Evolutionary conservation across 2,113 vertebrate genomes (phyloP).

Genomic region (Oplegnathus fasciatus): DNA sequence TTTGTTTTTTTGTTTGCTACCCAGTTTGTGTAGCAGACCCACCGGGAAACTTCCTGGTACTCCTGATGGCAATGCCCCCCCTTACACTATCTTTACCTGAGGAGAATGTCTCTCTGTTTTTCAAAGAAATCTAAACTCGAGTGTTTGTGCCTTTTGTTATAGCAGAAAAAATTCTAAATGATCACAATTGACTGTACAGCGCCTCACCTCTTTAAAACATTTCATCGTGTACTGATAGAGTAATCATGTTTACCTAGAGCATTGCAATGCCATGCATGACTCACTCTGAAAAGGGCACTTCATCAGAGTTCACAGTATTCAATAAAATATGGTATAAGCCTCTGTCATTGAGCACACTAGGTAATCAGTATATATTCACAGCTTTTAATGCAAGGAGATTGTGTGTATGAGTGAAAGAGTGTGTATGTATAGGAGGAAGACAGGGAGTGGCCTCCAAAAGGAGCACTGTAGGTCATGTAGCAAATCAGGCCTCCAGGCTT

Average conservation of each 20-base stretch:
- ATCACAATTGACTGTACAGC: background rate
- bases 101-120: background rate
- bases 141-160: slow-evolving; percentile 12
- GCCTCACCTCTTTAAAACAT: slow-evolving; percentile 7
- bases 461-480: slow-evolving; percentile 70
- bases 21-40: background rate
- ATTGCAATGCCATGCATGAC: slow-evolving; percentile 53
- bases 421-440: slow-evolving; percentile 3
- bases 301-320: slow-evolving; percentile 58
- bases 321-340: slow-evolving; percentile 48
- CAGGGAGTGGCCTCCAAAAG: slow-evolving; percentile 46
- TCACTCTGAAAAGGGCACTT: slow-evolving; percentile 67
- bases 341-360: slow-evolving; percentile 44
- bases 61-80: background rate
- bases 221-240: slow-evolving; percentile 34
- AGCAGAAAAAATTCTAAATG: background rate
- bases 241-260: slow-evolving; percentile 41
- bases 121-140: background rate
- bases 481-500: slow-evolving; percentile 64
- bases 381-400: slow-evolving; percentile 36
- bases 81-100: background rate
- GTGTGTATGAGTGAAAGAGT: slow-evolving; percentile 1
- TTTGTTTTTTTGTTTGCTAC: background rate
- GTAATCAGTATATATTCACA: slow-evolving; percentile 65
- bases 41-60: background rate